Percentiles rank a stretch among this genome's conserved stretches.
phyloP scores from a whole-genome alignment of 1,140 invertebrate species.

The Drosophila sp. region DNA sequence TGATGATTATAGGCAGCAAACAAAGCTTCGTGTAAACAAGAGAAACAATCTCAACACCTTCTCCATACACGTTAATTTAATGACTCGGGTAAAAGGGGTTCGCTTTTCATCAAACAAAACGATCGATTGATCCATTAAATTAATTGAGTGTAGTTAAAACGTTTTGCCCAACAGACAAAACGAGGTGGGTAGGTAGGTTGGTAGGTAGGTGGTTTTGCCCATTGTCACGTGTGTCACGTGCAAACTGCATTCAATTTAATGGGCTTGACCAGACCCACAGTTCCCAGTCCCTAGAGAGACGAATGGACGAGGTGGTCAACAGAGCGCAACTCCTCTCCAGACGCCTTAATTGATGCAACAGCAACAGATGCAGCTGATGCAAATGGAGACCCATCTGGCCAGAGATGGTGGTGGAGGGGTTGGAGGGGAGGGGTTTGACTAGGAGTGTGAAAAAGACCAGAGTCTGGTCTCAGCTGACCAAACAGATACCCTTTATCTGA shows the following conservation, averaged over 20 bases:
- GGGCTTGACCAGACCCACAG: constrained; percentile 28
- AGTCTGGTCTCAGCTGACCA: not conserved
- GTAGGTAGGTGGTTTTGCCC: constrained; percentile 13
- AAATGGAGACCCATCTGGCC: constrained; percentile 41
- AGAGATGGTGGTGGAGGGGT: not conserved
- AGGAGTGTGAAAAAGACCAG: constrained; percentile 24
- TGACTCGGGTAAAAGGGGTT: constrained; percentile 18
- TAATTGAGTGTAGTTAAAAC: constrained; percentile 74
- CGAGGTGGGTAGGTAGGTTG: not conserved
- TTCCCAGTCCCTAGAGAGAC: not conserved
- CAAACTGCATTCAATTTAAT: constrained; percentile 62
- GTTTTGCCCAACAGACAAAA: constrained; percentile 51
- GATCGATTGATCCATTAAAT: constrained; percentile 80
- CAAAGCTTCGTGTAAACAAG: not conserved
- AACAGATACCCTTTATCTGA: not conserved
- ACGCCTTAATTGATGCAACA: constrained; percentile 73
- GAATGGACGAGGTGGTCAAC: not conserved
- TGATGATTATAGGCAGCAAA: not conserved
- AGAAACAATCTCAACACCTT: constrained; percentile 22
- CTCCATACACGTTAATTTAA: constrained; percentile 41
- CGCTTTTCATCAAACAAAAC: constrained; percentile 4
- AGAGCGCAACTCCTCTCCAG: constrained; percentile 46
- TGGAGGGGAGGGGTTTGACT: not conserved
- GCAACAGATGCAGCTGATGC: constrained; percentile 38
- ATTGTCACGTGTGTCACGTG: constrained; percentile 64